Evolutionary conservation across 2,888 invertebrate genomes (phyloP), one percentile per base, ranked within the genome.

Genomic region (Papilio demoleus): DNA sequence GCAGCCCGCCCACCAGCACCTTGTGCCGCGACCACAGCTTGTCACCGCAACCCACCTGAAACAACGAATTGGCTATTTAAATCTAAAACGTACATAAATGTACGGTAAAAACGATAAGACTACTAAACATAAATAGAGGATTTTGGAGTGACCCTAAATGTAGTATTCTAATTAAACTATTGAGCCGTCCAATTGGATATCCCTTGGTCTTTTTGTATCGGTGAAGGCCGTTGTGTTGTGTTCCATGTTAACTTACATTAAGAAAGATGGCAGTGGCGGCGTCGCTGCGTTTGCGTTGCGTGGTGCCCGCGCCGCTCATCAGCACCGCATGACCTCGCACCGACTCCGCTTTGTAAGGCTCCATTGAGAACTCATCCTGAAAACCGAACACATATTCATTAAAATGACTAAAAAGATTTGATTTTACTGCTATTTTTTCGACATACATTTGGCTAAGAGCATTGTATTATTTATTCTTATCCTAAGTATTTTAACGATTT

Each of bases 31-130:
- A 86, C 94, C 95, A 95, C 34, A 97, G 88, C 72, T 94, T 94
- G 58, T 95, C 95, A 60, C 95, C 95, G 84, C 97, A 97, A 3
- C 97, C 97, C 68, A 97, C 96, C 93, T 96, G 89, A 0, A 85
- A 87, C 31, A 78, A 61, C 6, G 12, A 27, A 1, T n/a, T n/a
- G n/a, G n/a, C n/a, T 17, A 27, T 50, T 53, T 31, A 34, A 34
- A 56, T 56, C n/a, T 56, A 14, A 58, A 27, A 58, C 58, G 19
- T 36, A 17, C 24, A 24, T 31, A 79, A n/a, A n/a, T n/a, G n/a
- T n/a, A n/a, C n/a, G n/a, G n/a, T n/a, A n/a, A n/a, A n/a, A n/a
- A n/a, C n/a, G n/a, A n/a, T n/a, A n/a, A n/a, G n/a, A n/a, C n/a
- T n/a, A n/a, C n/a, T n/a, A n/a, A n/a, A n/a, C n/a, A n/a, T n/a